Evolutionary conservation across 2,888 invertebrate species (phyloP), one percentile per base, ranked within the genome.

Genomic region (Ennomos fuscantarius): DNA sequence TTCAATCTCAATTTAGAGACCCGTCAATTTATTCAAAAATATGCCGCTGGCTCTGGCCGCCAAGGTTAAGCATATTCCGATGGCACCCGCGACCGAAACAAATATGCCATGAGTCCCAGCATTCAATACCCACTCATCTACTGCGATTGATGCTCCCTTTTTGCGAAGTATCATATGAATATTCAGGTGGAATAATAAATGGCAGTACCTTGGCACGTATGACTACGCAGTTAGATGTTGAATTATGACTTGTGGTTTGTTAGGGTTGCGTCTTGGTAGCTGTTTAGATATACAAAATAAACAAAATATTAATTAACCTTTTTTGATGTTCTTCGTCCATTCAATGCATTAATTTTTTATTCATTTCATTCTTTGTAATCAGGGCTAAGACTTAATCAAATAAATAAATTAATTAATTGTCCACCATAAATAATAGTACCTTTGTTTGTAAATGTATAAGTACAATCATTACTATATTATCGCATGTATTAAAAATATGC

Each of bases 101-200:
- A 60, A 60, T 60, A 53, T 53, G 49, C 48, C 45, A 52, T 50
- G 47, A 54, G 55, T 51, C 50, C 60, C 11, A 39, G 43, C 52
- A 53, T 56, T 52, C 56, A 54, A 61, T 61, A 56, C 55, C 46
- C 45, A 35, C 46, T 46, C 49, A 56, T 61, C 46, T 56, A 47
- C 36, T 46, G 52, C 62, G 57, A 68, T 65, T 63, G 67, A 68
- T 64, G 63, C 46, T 56, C 60, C 59, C 52, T 64, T 63, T 66
- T 65, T 64, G 60, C 60, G 33, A 59, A 55, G 65, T 60, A 53
- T 55, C 62, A 46, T 59, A 65, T 68, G 65, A 68, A 68, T 68
- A 68, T 68, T 68, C 68, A 57, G 46, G 41, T 52, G 24, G 45
- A 9, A 49, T 49, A 49, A 54, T 59, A 54, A 58, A 59, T 59